A percentile compares a stretch with the other conserved stretches of the same genome.
Conservation (phyloP, 2,113 vertebrate genomes). For the Oryzias celebensis region DNA sequence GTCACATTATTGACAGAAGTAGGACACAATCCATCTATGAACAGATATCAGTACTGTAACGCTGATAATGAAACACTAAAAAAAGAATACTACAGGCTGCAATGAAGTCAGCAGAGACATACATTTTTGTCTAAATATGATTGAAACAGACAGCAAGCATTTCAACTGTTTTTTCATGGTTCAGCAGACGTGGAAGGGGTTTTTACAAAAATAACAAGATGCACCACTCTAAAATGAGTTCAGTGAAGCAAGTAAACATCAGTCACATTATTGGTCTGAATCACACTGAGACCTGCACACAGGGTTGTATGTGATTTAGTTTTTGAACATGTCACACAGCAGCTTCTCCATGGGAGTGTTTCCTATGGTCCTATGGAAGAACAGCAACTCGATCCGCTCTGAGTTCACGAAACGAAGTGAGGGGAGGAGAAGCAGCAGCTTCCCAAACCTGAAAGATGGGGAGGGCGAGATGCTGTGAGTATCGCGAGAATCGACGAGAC, state of each 20-base stretch:
- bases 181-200: slow-evolving; percentile 38
- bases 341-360: slow-evolving; percentile 95
- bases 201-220: slow-evolving; percentile 44
- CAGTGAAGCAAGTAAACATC: slow-evolving; percentile 23
- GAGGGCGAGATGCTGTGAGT: too few relatives aligned
- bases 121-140: slow-evolving; percentile 23
- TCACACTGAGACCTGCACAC: not conserved
- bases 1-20: slow-evolving; percentile 24
- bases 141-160: slow-evolving; percentile 34
- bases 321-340: slow-evolving; percentile 95
- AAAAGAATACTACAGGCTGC: slow-evolving; percentile 8
- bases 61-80: slow-evolving; percentile 6
- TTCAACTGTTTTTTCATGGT: slow-evolving; percentile 1
- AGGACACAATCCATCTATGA: slow-evolving; percentile 31
- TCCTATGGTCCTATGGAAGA: slow-evolving; percentile 92
- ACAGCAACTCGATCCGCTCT: slow-evolving; percentile 90
- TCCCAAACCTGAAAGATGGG: slow-evolving; percentile 84
- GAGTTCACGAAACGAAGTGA: slow-evolving; percentile 90
- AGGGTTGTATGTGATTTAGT: slow-evolving; percentile 55
- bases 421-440: slow-evolving; percentile 90
- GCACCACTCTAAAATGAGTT: slow-evolving; percentile 41
- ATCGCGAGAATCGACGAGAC: too few relatives aligned
- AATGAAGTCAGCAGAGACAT: slow-evolving; percentile 1
- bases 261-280: not conserved
- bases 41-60: slow-evolving; percentile 15